These are phyloP conservation scores for Gadopsis marmoratus DNA, from an alignment of 2,797 vertebrate genomes.

Conservation along the genomic window DNA sequence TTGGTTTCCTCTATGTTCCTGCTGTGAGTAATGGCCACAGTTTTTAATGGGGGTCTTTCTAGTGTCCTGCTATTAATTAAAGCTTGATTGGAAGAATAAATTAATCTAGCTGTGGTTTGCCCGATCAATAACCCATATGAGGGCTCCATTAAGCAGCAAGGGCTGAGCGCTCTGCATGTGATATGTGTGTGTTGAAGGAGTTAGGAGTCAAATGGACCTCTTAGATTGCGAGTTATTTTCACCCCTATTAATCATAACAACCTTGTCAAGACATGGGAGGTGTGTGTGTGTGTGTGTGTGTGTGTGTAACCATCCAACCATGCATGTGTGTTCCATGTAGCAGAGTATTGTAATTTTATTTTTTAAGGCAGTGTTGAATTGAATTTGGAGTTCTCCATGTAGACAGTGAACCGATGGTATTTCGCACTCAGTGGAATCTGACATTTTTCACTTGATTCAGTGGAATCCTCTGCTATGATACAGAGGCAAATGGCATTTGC, in stretches of 20 bases:
- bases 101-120: constrained; percentile 83
- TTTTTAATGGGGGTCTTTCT: constrained; percentile 80
- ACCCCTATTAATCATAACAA: constrained; percentile 84
- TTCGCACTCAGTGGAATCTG: constrained; percentile 35
- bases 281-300: constrained; percentile 13
- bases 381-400: constrained; percentile 31
- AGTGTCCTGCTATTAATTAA: constrained; percentile 87
- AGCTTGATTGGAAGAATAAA: constrained; percentile 88
- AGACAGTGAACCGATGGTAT: constrained; percentile 44
- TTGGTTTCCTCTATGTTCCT: constrained; percentile 71
- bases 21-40: constrained; percentile 80
- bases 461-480: constrained; percentile 42
- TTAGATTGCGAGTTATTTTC: constrained; percentile 81
- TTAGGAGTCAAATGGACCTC: constrained; percentile 73
- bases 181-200: constrained; percentile 68
- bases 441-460: constrained; percentile 53
- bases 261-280: constrained; percentile 69
- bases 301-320: constrained; percentile 4
- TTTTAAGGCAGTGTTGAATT: constrained; percentile 12
- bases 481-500: constrained; percentile 55
- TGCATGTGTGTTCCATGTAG: constrained; percentile 6
- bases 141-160: constrained; percentile 82
- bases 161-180: constrained; percentile 67
- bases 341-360: constrained; percentile 17
- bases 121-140: constrained; percentile 87